A percentile compares a stretch with the other conserved stretches of the same genome.
Evolutionary conservation across 2,113 vertebrate species (phyloP).

Genomic region (Bubo blakistoni): DNA sequence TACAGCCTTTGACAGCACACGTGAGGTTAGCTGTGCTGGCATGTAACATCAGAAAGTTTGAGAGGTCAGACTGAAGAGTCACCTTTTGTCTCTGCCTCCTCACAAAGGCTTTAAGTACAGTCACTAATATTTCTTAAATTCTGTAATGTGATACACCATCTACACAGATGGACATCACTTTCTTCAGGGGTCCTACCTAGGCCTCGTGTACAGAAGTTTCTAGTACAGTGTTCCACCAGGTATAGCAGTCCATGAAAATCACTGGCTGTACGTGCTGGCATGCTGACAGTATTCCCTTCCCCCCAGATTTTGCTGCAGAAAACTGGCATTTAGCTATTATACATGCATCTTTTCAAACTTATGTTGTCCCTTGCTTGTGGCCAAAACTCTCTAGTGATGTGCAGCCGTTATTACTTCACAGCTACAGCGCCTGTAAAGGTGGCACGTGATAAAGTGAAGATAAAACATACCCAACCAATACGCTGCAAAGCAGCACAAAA

Average conservation of each 20-base stretch:
- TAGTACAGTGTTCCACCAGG: background rate
- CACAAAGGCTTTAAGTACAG: background rate
- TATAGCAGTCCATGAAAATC: background rate
- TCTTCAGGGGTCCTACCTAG: background rate
- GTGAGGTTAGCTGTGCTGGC: background rate
- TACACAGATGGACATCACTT: background rate
- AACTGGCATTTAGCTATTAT: background rate
- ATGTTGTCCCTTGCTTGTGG: background rate
- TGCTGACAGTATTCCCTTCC: background rate
- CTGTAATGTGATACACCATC: background rate
- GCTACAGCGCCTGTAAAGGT: background rate
- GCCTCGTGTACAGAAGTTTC: background rate
- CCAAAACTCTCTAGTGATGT: background rate
- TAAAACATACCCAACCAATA: background rate
- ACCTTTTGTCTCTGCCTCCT: background rate
- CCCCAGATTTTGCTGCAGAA: background rate
- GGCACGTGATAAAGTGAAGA: background rate
- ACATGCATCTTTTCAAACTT: background rate
- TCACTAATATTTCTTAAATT: background rate
- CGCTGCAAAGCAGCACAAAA: background rate
- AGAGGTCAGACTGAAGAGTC: background rate
- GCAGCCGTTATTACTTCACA: background rate
- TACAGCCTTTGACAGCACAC: background rate
- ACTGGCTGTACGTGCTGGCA: background rate
- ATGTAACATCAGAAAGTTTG: background rate